A percentile compares a stretch with the other conserved stretches of the same genome.
Conservation (phyloP, 1,140 invertebrate species). For the Saccostrea cuccullata region DNA sequence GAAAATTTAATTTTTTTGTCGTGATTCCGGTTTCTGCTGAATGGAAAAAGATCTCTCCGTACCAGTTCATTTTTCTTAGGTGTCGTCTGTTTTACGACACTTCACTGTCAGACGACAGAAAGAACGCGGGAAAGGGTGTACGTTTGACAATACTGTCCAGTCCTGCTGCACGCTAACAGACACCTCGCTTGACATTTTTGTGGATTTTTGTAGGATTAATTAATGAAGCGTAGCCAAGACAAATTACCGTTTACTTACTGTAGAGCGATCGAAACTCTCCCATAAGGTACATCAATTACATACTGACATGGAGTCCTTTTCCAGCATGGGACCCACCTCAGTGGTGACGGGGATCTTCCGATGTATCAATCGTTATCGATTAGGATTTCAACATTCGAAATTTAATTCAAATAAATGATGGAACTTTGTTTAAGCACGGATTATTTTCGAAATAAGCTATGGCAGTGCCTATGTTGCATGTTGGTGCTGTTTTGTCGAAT, state of each 20-base stretch:
- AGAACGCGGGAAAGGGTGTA: background rate
- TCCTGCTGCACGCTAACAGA: background rate
- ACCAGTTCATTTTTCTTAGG: background rate
- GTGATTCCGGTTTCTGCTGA: background rate
- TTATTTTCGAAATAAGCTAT: constrained; percentile 7
- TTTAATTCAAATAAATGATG: constrained; percentile 14
- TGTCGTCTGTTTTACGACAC: background rate
- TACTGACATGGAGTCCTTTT: background rate
- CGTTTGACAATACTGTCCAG: constrained; percentile 23
- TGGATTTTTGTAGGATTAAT: constrained; percentile 32
- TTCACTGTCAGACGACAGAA: background rate
- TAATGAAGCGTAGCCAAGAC: constrained; percentile 30
- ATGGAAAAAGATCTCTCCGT: background rate
- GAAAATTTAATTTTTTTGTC: no score
- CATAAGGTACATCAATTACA: background rate
- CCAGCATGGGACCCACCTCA: constrained; percentile 8
- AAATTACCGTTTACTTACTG: background rate
- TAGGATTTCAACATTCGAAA: background rate
- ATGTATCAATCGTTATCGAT: constrained; percentile 3
- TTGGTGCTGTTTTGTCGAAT: constrained; percentile 6
- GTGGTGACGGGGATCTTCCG: background rate
- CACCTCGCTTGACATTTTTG: constrained; percentile 23
- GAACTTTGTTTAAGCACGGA: background rate
- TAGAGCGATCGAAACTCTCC: background rate
- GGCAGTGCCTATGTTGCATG: background rate